Base-by-base conservation (phyloP, 2,113 vertebrate genomes). In the Parus major region DNA sequence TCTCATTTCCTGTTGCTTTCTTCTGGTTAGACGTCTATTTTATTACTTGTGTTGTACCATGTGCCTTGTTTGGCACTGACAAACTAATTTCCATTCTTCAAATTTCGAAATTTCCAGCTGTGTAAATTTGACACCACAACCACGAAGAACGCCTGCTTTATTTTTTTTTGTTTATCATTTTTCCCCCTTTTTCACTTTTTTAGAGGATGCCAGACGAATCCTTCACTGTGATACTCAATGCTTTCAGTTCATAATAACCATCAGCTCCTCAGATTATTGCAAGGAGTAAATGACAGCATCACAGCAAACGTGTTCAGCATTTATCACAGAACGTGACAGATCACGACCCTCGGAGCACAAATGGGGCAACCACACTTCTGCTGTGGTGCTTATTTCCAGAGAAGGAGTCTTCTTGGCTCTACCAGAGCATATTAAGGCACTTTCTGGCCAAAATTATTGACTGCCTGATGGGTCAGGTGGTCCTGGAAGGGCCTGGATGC, bases 101-200 rank as follows among this genome's bases (percentile, higher is more conserved):
- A 52, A 87, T 49, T 91, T 49, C 2, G 1, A 31, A 52, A 60
- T 79, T 94, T 71, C 17, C 36, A 28, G 19, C 52, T 15, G n/a
- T 24, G 53, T 3, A 53, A 83, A 73, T 70, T 73, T 24, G 68
- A 59, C 39, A 39, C 12, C 47, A 12, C 36, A 19, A 41, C 24
- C 0, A 1, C 2, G 2, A 47, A 36, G 36, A 68, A 35, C 5
- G 1, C 24, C 11, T 5, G 16, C 13, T 29, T n/a, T 44, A 1
- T 12, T n/a, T 11, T 15, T 15, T 29, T 36, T 35, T 14, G 7
- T 23, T 22, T 10, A 39, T 2, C 9, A 11, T 27, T 80, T 76
- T 46, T 46, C 33, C 12, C 56, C 56, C 16, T 81, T 89, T 10
- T 17, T 15, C 31, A 63, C 15, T 33, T 49, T 55, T 85, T 60